Evolutionary conservation across 1,140 invertebrate species (phyloP), one percentile per base, ranked within the genome.

Genomic region (Formica exsecta): DNA sequence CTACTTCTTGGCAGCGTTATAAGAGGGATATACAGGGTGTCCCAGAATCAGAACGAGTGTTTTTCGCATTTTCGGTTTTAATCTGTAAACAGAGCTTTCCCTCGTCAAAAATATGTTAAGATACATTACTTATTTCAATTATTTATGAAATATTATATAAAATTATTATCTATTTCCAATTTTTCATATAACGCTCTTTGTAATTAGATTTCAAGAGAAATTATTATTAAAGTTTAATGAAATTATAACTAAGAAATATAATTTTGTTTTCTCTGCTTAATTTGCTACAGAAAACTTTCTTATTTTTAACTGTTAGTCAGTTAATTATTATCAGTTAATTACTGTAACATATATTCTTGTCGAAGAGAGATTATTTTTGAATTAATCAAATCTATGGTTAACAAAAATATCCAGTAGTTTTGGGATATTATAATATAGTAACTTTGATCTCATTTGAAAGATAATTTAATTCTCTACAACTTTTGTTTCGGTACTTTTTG

Each of bases 1-100:
- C 89, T 6, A 19, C 48, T 92, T 92, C 85, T 90, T 73, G 62
- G 62, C 32, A 86, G 61, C 84, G 81, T 83, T 76, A 66, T 77
- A 48, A 68, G 86, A 89, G 74, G 64, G 65, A 75, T 61, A 59
- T 79, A 79, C 75, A 79, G 61, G 75, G 44, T 79, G 75, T 79
- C 9, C 19, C 29, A n/a, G 29, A 79, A 79, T 61, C 7, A 4
- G 11, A 36, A 65, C 32, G 41, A 5, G 38, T 9, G n/a, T 13
- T 62, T 41, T 16, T 76, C 38, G 36, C 25, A 8, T 4, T 8
- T 32, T 11, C 16, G 36, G 6, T 22, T 62, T 51, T 51, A 16
- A 16, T 4, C 4, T 19, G 48, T 51, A 19, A 51, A 51, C 16
- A 19, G 7, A 38, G 16, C 3, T 5, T 19, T 51, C 0, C 16